Evolutionary conservation across 2,797 vertebrate genomes (phyloP).

Genomic region (Synanceia verrucosa): DNA sequence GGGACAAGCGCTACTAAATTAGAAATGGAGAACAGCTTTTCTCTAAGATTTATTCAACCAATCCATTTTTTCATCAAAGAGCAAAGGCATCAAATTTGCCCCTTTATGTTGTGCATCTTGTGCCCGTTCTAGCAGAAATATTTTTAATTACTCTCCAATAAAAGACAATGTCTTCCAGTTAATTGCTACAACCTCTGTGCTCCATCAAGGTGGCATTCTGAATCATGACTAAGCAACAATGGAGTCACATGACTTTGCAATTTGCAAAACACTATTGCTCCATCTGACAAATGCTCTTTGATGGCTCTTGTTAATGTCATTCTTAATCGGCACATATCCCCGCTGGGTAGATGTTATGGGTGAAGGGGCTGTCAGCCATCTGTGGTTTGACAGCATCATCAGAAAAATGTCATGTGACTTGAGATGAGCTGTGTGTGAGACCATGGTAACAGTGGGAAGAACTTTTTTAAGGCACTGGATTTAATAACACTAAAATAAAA

Average conservation of each 20-base stretch:
- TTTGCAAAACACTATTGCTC: conserved; percentile 33
- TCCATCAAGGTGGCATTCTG: conserved; percentile 11
- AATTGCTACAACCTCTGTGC: conserved; percentile 13
- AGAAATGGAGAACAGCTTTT: conserved; percentile 50
- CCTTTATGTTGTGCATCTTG: not conserved
- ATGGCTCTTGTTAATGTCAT: conserved; percentile 49
- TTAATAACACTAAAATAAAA: too few species aligned
- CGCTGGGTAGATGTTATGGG: conserved; percentile 33
- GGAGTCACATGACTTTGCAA: conserved; percentile 6
- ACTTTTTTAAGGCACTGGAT: not conserved
- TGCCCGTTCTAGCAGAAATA: conserved; percentile 8
- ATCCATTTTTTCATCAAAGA: conserved; percentile 42
- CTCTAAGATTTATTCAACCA: conserved; percentile 46
- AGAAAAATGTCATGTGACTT: conserved; percentile 48
- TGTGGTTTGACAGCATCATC: conserved; percentile 50
- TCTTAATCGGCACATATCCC: conserved; percentile 41
- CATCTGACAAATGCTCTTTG: conserved; percentile 54
- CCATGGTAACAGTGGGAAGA: conserved; percentile 21
- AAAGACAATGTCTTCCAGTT: conserved; percentile 19
- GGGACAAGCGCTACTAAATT: conserved; percentile 56
- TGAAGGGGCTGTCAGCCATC: conserved; percentile 56
- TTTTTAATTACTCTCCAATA: conserved; percentile 34
- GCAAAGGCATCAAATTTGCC: conserved; percentile 18
- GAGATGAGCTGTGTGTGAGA: conserved; percentile 37
- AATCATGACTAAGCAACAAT: conserved; percentile 37